Base-by-base conservation (phyloP, 1,140 invertebrate genomes). In the Solenopsis invicta region DNA sequence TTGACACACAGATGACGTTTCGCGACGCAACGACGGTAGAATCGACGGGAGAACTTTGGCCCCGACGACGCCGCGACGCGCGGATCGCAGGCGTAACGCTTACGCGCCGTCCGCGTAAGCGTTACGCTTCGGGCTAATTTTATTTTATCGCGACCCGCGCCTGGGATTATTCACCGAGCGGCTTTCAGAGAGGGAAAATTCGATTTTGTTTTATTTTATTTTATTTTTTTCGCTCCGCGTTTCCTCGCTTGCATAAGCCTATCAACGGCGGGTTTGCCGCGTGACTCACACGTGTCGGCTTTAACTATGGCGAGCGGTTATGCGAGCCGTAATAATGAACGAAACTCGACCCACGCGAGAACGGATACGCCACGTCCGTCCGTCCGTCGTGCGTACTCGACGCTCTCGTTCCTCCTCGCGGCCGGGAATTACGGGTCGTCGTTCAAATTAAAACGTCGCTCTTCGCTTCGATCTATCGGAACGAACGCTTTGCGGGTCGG, bases 1-100 rank as follows among this genome's bases (percentile, higher is more conserved):
- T 89, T 88, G 86, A 89, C 84, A 89, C 48, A 54, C 48, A 74
- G 78, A 90, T 69, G 84, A 92, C 82, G 67, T 34, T 0, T 29
- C n/a, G 45, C 88, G 69, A 50, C 41, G 29, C 29, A 2, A 29
- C 29, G 41, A 41, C 41, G n/a, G n/a, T n/a, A n/a, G n/a, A n/a
- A n/a, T n/a, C n/a, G 29, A 29, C 29, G 76, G 29, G 16, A 45
- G 45, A 62, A 29, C 4, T 66, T 37, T 34, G 21, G 59, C 16
- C 72, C 21, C 1, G 5, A 41, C 2, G n/a, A n/a, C n/a, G n/a
- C n/a, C n/a, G n/a, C n/a, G 16, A 16, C 21, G 5, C n/a, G 76
- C 45, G 48, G 37, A 56, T 45, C 54, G 12, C 37, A 18, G 18
- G 34, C 4, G 16, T 5, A 16, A 37, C 18, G 59, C 37, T 72